phyloP scores from a whole-genome alignment of 2,797 vertebrate species.

The Benthosema pterotum region DNA sequence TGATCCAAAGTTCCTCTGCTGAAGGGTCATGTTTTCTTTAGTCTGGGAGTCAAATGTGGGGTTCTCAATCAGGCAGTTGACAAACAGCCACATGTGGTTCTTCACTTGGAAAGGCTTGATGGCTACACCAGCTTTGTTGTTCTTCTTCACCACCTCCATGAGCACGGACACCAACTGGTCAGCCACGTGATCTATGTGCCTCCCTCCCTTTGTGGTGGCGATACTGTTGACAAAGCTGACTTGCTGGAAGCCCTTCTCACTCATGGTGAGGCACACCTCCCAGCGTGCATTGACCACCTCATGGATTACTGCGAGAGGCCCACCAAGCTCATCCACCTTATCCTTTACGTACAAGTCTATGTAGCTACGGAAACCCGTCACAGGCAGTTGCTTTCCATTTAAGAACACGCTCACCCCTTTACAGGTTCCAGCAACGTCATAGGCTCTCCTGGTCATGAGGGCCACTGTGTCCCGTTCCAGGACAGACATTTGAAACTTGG shows the following conservation, averaged over 20 bases:
- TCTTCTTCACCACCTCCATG: constrained; percentile 95
- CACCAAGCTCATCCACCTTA: constrained; percentile 89
- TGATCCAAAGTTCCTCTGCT: constrained; percentile 94
- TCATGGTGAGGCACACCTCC: constrained; percentile 96
- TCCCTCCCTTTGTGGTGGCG: constrained; percentile 98
- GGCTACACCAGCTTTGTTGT: constrained; percentile 92
- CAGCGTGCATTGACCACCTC: constrained; percentile 89
- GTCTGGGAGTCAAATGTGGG: constrained; percentile 99
- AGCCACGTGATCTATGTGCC: constrained; percentile 90
- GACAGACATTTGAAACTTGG: constrained; percentile 94
- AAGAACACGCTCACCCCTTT: constrained; percentile 93
- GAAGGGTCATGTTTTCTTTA: constrained; percentile 98
- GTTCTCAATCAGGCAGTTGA: constrained; percentile 95
- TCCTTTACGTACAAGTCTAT: constrained; percentile 94
- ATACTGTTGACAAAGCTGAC: constrained; percentile 99
- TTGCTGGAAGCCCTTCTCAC: constrained; percentile 98
- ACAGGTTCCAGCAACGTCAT: constrained; percentile 90
- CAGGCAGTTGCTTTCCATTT: constrained; percentile 90
- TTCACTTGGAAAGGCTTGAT: constrained; percentile 99
- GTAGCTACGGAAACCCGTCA: constrained; percentile 91
- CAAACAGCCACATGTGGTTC: constrained; percentile 97
- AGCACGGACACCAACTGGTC: constrained; percentile 92
- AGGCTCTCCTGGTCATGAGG: constrained; percentile 93
- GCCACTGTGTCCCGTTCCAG: constrained; percentile 95
- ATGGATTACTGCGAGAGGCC: constrained; percentile 84